Base-by-base conservation (phyloP, 1,140 invertebrate species). In the Plectrocnemia conspersa region DNA sequence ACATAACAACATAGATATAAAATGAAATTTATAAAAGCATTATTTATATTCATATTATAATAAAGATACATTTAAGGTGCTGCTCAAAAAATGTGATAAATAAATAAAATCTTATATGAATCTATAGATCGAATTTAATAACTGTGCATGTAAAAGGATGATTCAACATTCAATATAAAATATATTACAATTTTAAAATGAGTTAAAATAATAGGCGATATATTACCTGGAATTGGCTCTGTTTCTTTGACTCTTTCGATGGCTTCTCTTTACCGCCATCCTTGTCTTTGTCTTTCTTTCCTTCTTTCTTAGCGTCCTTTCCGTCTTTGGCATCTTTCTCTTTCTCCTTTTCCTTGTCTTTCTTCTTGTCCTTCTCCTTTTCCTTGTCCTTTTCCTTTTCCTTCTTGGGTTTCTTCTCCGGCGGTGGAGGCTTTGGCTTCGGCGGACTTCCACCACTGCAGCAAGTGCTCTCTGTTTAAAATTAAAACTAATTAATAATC, bases 321-420 rank as follows among this genome's bases (percentile, higher is more conserved):
- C 75, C 76, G 68, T 72, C 74, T 68, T 74, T 74, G 47, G 77
- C 75, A 35, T 73, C 75, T 49, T 80, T 78, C 32, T 73, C 75
- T 52, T 81, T 78, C 59, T 80, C 80, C 54, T 81, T 81, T 25
- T 65, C 70, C 41, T 77, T 74, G 62, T 76, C 74, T 61, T 78
- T 76, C 21, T 71, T 73, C 61, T 81, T 74, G 72, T 83, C 66
- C 61, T 79, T 75, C 64, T 79, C 79, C 48, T 74, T 75, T 77
- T 76, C 76, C 68, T 79, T 80, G 66, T 82, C 81, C 65, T 82
- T 81, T 72, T 86, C 85, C 33, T 81, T 76, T 67, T 88, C 83
- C 64, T 84, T 83, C 56, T 86, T 82, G 38, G 81, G 81, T 68
- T 88, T 87, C 64, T 86, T 85, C 48, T 86, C 84, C 62, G 84